Base-by-base conservation (phyloP, 1,140 invertebrate genomes). In the Pogonognathellus flavescens region DNA sequence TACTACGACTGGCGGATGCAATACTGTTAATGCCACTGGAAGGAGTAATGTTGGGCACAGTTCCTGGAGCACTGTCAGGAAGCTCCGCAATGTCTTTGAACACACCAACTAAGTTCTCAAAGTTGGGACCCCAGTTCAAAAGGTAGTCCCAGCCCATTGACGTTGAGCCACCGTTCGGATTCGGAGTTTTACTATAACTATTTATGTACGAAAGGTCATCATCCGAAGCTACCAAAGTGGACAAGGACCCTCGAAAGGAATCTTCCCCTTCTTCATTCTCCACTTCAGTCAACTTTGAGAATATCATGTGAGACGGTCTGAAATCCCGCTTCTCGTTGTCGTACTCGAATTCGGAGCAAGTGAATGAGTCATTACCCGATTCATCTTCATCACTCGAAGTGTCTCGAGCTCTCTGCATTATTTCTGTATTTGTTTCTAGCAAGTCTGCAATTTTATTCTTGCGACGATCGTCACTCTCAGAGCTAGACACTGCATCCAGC, bases 281-380 rank as follows among this genome's bases (percentile, higher is more conserved):
- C 49, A 93, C 92, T 72, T 94, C 92, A 87, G 94, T 93, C 53
- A 84, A 92, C 91, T 96, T 96, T 8, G 93, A 93, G 90, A 95
- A 95, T 72, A 93, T 93, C 88, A 93, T 92, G 86, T 93, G 91
- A 7, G 88, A 88, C 8, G 87, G 86, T 70, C 91, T 90, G 88
- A 92, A 92, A 84, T 92, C 93, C 82, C 92, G 89, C 81, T 92
- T 90, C 88, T 96, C 96, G 89, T 97, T 96, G 89, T 99, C 97
- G 90, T 98, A 98, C 90, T 99, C 97, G 90, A 98, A 98, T 92
- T 99, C 97, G 0, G 97, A 99, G 91, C 97, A 99, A 0, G 97
- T 99, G 91, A 99, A 99, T 86, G 97, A 98, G 90, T 99, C 97
- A 91, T 98, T 98, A 5, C 96, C 96, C 90, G 96, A 97, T 90